Evolutionary conservation across 2,797 vertebrate genomes (phyloP).

Genomic region (Momotus momota): DNA sequence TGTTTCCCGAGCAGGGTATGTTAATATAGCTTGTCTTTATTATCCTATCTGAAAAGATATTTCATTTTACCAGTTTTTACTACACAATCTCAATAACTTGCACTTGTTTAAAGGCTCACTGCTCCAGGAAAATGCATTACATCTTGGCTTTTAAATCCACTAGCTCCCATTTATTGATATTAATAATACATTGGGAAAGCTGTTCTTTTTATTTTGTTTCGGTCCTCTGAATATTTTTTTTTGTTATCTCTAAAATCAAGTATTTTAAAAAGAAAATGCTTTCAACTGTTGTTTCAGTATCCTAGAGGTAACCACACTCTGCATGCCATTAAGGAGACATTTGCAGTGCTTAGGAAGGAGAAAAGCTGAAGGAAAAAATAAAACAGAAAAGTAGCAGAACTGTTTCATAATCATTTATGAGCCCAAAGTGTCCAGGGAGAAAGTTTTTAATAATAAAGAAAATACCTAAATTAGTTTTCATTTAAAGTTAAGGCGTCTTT

Average conservation of each 20-base stretch:
- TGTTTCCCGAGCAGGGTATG: neutral
- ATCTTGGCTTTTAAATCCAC: slow-evolving; percentile 51
- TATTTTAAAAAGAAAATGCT: slow-evolving; percentile 55
- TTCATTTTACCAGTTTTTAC: slow-evolving; percentile 65
- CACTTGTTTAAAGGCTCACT: slow-evolving; percentile 71
- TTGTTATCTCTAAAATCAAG: slow-evolving; percentile 51
- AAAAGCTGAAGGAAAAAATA: neutral
- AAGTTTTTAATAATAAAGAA: slow-evolving; percentile 38
- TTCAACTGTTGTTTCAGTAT: neutral
- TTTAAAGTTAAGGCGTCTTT: slow-evolving; percentile 64
- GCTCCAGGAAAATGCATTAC: slow-evolving; percentile 59
- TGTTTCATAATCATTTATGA: slow-evolving; percentile 8
- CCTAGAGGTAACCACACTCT: slow-evolving; percentile 15
- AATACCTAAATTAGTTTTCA: slow-evolving; percentile 70
- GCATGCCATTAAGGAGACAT: neutral
- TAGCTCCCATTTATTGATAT: slow-evolving; percentile 66
- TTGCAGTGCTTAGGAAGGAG: neutral
- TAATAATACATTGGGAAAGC: slow-evolving; percentile 76
- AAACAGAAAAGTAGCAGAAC: neutral
- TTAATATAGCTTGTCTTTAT: slow-evolving; percentile 50
- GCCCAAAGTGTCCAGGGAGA: neutral
- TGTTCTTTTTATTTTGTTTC: slow-evolving; percentile 71
- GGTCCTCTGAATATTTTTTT: slow-evolving; percentile 28
- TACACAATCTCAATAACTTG: slow-evolving; percentile 64
- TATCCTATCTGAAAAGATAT: slow-evolving; percentile 64